A percentile compares a stretch with the other conserved stretches of the same genome.
These are phyloP conservation scores for Trialeurodes vaporariorum DNA, from an alignment of 1,140 invertebrate genomes.

Conservation along the genomic window DNA sequence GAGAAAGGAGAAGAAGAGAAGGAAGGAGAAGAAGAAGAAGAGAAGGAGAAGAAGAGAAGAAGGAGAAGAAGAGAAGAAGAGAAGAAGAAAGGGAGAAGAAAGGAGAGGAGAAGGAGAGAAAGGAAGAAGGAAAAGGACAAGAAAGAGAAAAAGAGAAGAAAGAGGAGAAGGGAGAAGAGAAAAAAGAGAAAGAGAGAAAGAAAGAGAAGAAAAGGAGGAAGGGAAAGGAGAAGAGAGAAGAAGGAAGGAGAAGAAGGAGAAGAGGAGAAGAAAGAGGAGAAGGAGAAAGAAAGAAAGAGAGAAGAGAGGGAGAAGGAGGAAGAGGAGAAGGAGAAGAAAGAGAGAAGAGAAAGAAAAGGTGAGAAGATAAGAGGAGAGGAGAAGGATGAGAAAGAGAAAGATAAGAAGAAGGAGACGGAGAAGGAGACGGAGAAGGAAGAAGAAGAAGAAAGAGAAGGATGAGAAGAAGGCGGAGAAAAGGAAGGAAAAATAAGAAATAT, in stretches of 20 bases:
- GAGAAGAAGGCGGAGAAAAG: no score
- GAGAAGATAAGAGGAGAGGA: no score
- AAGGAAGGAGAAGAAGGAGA: no score
- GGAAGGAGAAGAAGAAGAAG: not conserved
- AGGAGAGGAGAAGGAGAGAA: not conserved
- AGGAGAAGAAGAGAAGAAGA: not conserved
- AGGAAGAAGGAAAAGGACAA: not conserved
- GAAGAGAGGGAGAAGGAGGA: slow-evolving; percentile 9
- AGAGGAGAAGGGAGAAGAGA: slow-evolving; percentile 4
- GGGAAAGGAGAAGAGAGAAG: slow-evolving; percentile 4
- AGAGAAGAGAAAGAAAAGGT: not conserved
- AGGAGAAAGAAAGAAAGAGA: slow-evolving; percentile 5
- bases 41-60: not conserved
- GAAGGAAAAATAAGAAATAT: no score
- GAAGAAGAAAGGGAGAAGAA: not conserved
- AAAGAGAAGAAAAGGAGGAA: slow-evolving; percentile 4
- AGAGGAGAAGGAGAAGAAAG: not conserved
- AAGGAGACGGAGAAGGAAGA: no score
- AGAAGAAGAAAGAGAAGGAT: no score
- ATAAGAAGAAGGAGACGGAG: no score
- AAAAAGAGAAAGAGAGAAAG: not conserved
- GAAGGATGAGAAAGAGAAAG: not conserved
- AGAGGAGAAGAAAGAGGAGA: slow-evolving; percentile 4
- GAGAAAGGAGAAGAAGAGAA: not conserved
- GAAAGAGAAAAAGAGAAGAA: slow-evolving; percentile 2